A percentile compares a stretch with the other conserved stretches of the same genome.
Conservation (phyloP, 2,888 invertebrate genomes). For the Willowsia nigromaculata region DNA sequence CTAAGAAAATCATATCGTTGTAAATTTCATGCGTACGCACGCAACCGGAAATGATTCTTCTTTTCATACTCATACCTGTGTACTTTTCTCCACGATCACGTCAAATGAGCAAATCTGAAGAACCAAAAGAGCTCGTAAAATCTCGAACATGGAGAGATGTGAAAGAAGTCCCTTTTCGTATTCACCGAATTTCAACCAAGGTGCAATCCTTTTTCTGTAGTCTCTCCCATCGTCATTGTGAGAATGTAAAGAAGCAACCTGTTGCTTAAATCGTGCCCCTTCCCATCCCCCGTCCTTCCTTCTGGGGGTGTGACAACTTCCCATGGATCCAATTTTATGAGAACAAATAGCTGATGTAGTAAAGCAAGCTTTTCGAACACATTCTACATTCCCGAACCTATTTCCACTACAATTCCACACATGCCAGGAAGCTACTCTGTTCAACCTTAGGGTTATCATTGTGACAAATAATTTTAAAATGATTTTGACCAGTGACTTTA, state of each 20-base stretch:
- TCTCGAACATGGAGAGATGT: slow-evolving; percentile 80
- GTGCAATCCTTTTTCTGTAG: slow-evolving; percentile 65
- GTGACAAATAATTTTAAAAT: too few relatives aligned
- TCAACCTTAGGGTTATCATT: too few relatives aligned
- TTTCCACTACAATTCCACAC: too few relatives aligned
- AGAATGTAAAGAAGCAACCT: not conserved
- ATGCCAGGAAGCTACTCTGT: too few relatives aligned
- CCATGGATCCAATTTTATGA: too few relatives aligned
- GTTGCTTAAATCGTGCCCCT: too few relatives aligned
- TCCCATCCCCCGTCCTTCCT: too few relatives aligned
- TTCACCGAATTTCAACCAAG: slow-evolving; percentile 77
- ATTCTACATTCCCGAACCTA: too few relatives aligned
- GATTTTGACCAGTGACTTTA: too few relatives aligned
- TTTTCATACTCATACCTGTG: slow-evolving; percentile 80
- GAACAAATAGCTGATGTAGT: too few relatives aligned
- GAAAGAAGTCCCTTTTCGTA: slow-evolving; percentile 77
- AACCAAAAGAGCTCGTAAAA: slow-evolving; percentile 81
- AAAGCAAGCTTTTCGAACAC: too few relatives aligned
- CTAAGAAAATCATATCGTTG: slow-evolving; percentile 62
- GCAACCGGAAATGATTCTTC: not conserved
- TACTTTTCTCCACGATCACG: slow-evolving; percentile 81
- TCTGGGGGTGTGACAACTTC: too few relatives aligned
- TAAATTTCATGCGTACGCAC: not conserved
- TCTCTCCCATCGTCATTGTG: not conserved
- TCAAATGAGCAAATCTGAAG: slow-evolving; percentile 81